Evolutionary conservation across 2,797 vertebrate species (phyloP), one percentile per base, ranked within the genome.

Genomic region (Sebastes flavidus): DNA sequence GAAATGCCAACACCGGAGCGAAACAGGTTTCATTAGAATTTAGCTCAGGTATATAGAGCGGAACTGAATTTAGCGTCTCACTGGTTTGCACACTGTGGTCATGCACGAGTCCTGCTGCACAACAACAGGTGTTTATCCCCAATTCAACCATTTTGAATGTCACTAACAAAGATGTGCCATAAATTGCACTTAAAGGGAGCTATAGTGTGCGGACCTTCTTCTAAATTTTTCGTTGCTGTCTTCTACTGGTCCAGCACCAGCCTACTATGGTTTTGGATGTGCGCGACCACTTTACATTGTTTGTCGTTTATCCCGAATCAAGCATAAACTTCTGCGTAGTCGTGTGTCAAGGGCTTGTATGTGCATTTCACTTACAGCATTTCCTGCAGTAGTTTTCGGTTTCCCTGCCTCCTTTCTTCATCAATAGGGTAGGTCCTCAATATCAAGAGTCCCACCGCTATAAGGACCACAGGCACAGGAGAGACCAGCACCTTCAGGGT

Each of bases 401-500:
- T 99, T 27, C 94, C 80, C 81, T 87, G 94, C 83, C 98, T 91
- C 80, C 91, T 96, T 42, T 97, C 94, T 88, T 99, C 98, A 0
- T 98, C 90, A 0, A 99, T 99, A 34, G 98, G 98, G 69, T 99
- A 99, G 0, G 96, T 94, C 84, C 88, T 97, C 85, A 99, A 96
- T 25, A 99, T 96, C 36, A 98, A 72, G 60, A 99, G 94, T 42
- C 98, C 97, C 63, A 99, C 72, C 8, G 94, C 59, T 55, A 99
- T 99, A 61, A 99, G 94, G 24, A 66, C 86, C 60, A 99, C 95
- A 0, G 98, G 98, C 3, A 95, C 96, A 0, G 96, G 96, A 0
- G 97, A 96, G 65, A 99, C 97, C 89, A 99, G 93, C 88, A 98
- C 92, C 91, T 96, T 99, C 91, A 99, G 91, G 0, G 98, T 99